A percentile compares a stretch with the other conserved stretches of the same genome.
Evolutionary conservation across 2,113 vertebrate species (phyloP).

Genomic region (Paradoxurus hermaphroditus): DNA sequence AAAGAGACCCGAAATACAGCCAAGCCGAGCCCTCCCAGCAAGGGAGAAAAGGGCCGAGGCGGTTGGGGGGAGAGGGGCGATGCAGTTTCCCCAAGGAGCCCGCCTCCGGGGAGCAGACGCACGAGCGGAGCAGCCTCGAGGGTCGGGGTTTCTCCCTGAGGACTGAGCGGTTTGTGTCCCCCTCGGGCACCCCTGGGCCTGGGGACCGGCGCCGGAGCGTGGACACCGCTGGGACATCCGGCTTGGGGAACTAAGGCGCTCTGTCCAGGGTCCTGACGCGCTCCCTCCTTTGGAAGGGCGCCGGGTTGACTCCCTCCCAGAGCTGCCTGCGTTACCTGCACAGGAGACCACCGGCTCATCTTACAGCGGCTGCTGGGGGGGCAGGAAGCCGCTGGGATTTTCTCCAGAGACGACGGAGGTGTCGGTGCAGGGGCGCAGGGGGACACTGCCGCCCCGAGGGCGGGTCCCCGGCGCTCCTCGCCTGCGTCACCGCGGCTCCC

Average conservation of each 20-base stretch:
- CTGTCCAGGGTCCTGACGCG: background rate
- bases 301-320: background rate
- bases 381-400: fast-evolving
- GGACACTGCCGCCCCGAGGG: background rate
- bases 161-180: background rate
- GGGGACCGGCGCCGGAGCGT: background rate
- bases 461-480: background rate
- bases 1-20: background rate
- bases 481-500: background rate
- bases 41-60: background rate
- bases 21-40: fast-evolving
- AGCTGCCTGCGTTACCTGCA: background rate
- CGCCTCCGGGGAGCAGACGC: background rate
- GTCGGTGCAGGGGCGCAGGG: background rate
- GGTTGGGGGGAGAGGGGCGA: background rate
- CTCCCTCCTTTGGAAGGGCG: background rate
- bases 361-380: background rate
- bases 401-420: background rate
- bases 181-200: background rate
- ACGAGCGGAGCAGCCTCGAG: background rate
- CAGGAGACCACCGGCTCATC: background rate
- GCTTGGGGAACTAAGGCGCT: background rate
- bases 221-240: background rate
- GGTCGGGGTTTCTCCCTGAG: background rate
- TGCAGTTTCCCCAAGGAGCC: background rate